Base-by-base conservation (phyloP, 2,113 vertebrate genomes). In the Phyllopteryx taeniolatus region DNA sequence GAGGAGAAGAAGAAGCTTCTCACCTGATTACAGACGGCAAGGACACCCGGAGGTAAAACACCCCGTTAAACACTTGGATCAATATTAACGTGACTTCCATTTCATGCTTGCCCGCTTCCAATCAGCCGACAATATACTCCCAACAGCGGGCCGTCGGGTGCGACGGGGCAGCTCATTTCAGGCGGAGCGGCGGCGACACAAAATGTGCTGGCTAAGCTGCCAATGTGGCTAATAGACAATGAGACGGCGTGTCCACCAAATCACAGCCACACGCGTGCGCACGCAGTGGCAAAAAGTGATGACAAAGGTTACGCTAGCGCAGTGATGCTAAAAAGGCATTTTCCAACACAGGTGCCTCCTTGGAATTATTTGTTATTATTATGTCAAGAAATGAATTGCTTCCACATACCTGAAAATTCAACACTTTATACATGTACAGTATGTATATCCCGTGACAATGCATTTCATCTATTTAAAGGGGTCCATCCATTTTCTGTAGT, bases 81-180 rank as follows among this genome's bases (percentile, higher is more conserved):
- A 96, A 98, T 98, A 97, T 95, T 95, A 97, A 95, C 91, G 91
- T 89, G 92, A 94, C 95, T 96, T 98, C 95, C 95, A 98, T 98
- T 98, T 99, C 96, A 98, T 96, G 97, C 95, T 97, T 96, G 95
- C 95, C 94, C 95, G 95, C 91, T 94, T 95, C 96, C 94, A 94
- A 96, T 94, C 93, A 94, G 93, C 95, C 92, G 94, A 96, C 95
- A 94, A 95, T 95, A 95, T 93, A 94, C 89, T 92, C 91, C 91
- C 31, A 92, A 94, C 95, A 93, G 94, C 87, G 89, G 91, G 92
- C 88, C 87, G 90, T 88, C 15, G 17, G 92, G 86, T 88, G 86
- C 90, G 95, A 94, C 95, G 92, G 65, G 85, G 92, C 91, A 94
- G 94, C 94, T 95, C 94, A 95, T 95, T 94, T 94, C 80, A 94